Percentiles rank a stretch among this genome's conserved stretches.
Conservation (phyloP, 2,113 vertebrate genomes). For the Solea senegalensis region DNA sequence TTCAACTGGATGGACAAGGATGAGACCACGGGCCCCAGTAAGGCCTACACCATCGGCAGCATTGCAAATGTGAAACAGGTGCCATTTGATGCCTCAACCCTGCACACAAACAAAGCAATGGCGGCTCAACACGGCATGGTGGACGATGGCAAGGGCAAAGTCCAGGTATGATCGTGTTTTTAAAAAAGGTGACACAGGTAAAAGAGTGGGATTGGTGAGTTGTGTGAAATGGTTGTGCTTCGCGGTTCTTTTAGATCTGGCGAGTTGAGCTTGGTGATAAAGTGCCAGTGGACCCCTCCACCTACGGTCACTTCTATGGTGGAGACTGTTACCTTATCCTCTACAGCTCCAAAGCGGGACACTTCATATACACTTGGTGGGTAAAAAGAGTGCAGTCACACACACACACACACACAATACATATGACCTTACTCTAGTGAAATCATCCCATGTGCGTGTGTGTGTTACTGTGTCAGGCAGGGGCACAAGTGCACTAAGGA, state of each 20-base stretch:
- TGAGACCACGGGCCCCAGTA: slow-evolving; percentile 76
- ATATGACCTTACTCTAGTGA: too few relatives aligned
- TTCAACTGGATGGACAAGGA: slow-evolving; percentile 81
- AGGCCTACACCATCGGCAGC: slow-evolving; percentile 76
- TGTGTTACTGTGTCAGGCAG: slow-evolving; percentile 72
- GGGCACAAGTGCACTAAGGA: slow-evolving; percentile 82
- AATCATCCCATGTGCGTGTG: slow-evolving; percentile 7
- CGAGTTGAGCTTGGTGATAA: slow-evolving; percentile 73
- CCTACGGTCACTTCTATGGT: slow-evolving; percentile 82
- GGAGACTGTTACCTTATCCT: slow-evolving; percentile 86
- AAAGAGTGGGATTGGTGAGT: too few relatives aligned
- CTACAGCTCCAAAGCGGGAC: slow-evolving; percentile 79
- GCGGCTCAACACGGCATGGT: slow-evolving; percentile 86
- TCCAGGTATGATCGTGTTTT: slow-evolving; percentile 71
- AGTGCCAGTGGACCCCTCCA: slow-evolving; percentile 70
- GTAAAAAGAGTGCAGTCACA: slow-evolving; percentile 10
- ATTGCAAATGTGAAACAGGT: slow-evolving; percentile 78
- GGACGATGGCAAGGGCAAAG: slow-evolving; percentile 82
- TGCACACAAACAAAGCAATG: slow-evolving; percentile 81
- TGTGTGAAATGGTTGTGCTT: neutral
- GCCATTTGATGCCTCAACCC: slow-evolving; percentile 80
- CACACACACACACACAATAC: slow-evolving; percentile 13
- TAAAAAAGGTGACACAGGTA: neutral
- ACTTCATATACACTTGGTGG: slow-evolving; percentile 86
- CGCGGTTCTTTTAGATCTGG: slow-evolving; percentile 77